Conservation (phyloP, 92 coral and sea anemone species). For the Zoanthus sansibaricus region DNA sequence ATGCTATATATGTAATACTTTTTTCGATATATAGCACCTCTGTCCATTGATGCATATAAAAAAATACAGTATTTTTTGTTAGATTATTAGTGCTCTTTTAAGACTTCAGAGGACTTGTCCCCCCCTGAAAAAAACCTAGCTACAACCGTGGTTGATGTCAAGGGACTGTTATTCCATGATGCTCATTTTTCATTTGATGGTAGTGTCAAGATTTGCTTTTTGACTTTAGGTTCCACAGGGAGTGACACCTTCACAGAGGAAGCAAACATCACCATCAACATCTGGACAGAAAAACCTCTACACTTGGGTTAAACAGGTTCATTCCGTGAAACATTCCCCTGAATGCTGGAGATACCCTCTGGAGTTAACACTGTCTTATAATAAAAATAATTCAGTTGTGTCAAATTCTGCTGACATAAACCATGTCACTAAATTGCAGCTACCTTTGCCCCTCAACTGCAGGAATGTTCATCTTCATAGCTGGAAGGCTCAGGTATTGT, state of each 20-base stretch:
- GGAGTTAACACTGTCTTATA: constrained; percentile 54
- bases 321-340: constrained; percentile 62
- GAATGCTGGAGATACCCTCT: constrained; percentile 75
- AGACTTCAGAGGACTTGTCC: too few relatives aligned
- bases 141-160: too few relatives aligned
- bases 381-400: constrained; percentile 3
- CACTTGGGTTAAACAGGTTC: constrained; percentile 75
- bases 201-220: background rate
- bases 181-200: background rate
- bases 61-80: too few relatives aligned
- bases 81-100: too few relatives aligned
- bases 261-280: background rate
- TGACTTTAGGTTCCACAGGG: background rate
- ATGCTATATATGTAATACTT: too few relatives aligned
- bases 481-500: constrained; percentile 80
- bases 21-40: too few relatives aligned
- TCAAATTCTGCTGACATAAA: background rate
- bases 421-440: constrained; percentile 61
- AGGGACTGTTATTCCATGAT: too few relatives aligned
- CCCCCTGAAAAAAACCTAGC: too few relatives aligned
- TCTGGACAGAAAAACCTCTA: constrained; percentile 43
- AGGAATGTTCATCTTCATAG: constrained; percentile 70
- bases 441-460: constrained; percentile 75
- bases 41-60: too few relatives aligned
- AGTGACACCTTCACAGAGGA: background rate